Percentiles rank a stretch among this genome's conserved stretches.
These are phyloP conservation scores for Dyspetes luteomarginatus DNA, from an alignment of 2,888 invertebrate species.

Conservation along the genomic window DNA sequence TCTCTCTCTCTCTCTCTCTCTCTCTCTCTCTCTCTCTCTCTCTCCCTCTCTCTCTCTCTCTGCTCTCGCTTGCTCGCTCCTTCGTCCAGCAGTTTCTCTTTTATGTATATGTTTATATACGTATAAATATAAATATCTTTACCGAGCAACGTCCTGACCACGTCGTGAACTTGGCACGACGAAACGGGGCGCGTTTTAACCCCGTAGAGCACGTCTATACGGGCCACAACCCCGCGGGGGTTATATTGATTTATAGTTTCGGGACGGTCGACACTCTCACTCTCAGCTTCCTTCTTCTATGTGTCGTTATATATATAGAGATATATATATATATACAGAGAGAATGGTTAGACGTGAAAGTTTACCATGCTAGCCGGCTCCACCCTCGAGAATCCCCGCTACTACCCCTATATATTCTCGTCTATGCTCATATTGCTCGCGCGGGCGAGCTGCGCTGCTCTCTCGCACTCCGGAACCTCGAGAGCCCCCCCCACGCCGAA, in stretches of 20 bases:
- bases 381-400: conserved; percentile 51
- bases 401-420: neutral
- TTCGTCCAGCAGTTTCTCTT: neutral
- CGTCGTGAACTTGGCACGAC: conserved; percentile 41
- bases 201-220: conserved; percentile 35
- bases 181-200: conserved; percentile 53
- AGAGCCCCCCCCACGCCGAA: neutral
- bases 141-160: conserved; percentile 29
- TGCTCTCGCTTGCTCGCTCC: neutral
- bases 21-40: too few relatives aligned
- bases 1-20: too few relatives aligned
- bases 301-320: neutral
- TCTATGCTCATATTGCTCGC: neutral
- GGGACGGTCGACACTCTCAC: conserved; percentile 51
- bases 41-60: too few relatives aligned
- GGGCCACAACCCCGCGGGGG: conserved; percentile 50
- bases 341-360: conserved; percentile 40
- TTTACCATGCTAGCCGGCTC: conserved; percentile 31
- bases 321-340: conserved; percentile 8
- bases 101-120: conserved; percentile 2
- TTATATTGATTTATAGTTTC: conserved; percentile 65
- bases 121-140: conserved; percentile 10
- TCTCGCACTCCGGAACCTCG: too few relatives aligned
- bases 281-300: conserved; percentile 50
- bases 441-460: too few relatives aligned